Percentiles rank a stretch among this genome's conserved stretches.
phyloP scores from a whole-genome alignment of 1,140 invertebrate species.

The Drosophila navojoa region DNA sequence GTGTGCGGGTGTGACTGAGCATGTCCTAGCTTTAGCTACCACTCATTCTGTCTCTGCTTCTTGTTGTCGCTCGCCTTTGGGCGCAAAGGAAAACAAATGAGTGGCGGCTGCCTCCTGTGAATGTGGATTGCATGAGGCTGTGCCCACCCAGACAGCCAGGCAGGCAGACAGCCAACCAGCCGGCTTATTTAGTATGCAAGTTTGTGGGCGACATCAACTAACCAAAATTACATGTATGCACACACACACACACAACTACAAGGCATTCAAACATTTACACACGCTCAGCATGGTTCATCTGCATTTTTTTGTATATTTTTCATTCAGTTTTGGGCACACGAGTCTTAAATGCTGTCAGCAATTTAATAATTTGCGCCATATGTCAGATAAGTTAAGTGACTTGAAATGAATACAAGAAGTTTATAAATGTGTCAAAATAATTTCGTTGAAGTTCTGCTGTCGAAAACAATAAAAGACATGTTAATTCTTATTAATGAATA shows the following conservation, averaged over 20 bases:
- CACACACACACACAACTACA: conserved; percentile 6
- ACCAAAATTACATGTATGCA: conserved; percentile 49
- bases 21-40: conserved; percentile 21
- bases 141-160: background rate
- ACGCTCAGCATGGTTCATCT: conserved; percentile 11
- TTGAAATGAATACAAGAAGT: too few relatives aligned
- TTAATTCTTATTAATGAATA: too few relatives aligned
- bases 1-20: conserved; percentile 37
- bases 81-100: conserved; percentile 76
- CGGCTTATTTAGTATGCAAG: conserved; percentile 77
- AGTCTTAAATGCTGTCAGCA: background rate
- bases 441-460: too few relatives aligned
- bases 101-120: conserved; percentile 64
- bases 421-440: too few relatives aligned
- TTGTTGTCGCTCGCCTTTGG: conserved; percentile 52
- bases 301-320: background rate
- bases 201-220: conserved; percentile 73
- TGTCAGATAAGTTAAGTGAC: background rate
- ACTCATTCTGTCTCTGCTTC: background rate
- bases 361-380: background rate
- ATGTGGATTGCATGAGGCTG: conserved; percentile 49
- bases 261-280: conserved; percentile 5
- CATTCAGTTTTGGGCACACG: background rate
- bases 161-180: background rate
- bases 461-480: too few relatives aligned